Evolutionary conservation across 2,113 vertebrate species (phyloP).

Genomic region (Callocephalon fimbriatum): DNA sequence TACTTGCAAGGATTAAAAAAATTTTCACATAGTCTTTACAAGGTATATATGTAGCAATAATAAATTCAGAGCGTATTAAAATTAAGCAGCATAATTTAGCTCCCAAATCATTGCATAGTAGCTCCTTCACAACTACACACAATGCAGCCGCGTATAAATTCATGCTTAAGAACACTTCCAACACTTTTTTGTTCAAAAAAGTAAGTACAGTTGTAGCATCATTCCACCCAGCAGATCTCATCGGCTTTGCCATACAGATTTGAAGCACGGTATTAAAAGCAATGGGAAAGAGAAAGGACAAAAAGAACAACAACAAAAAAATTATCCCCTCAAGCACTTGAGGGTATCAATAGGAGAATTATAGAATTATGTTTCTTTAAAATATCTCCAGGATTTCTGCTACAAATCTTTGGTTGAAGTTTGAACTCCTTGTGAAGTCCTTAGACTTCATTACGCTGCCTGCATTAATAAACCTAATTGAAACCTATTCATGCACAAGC

Average conservation of each 20-base stretch:
- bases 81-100: neutral
- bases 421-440: neutral
- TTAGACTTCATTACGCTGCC: neutral
- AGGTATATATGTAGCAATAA: neutral
- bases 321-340: neutral
- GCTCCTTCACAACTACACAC: neutral
- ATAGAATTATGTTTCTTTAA: neutral
- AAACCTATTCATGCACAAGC: conserved; percentile 83
- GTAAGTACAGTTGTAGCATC: neutral
- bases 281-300: neutral
- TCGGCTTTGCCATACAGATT: neutral
- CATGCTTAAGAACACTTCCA: neutral
- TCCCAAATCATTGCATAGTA: neutral
- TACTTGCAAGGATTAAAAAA: neutral
- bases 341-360: neutral
- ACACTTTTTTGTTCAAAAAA: neutral
- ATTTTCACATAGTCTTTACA: neutral
- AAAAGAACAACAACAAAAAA: neutral
- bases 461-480: neutral
- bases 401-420: neutral
- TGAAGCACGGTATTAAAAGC: neutral
- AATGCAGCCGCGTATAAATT: neutral
- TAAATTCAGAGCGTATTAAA: neutral
- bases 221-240: neutral
- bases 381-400: neutral